These are phyloP conservation scores for zebrafish (Danio rerio) DNA, from an alignment of 2,113 vertebrate genomes.

Conservation along the genomic window DNA sequence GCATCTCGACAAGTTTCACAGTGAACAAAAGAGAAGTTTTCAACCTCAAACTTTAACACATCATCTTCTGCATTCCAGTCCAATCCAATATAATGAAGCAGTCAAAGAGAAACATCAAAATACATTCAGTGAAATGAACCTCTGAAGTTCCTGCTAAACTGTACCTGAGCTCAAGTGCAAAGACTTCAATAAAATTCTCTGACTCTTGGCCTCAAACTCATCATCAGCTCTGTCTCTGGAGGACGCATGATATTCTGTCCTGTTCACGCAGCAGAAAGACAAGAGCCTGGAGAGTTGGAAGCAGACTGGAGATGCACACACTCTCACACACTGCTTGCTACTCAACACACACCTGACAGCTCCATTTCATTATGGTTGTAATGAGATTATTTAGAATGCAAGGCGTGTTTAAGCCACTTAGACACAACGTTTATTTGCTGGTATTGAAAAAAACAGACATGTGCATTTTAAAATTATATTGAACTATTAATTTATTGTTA, in stretches of 20 bases:
- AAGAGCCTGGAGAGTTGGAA: not conserved
- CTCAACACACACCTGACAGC: constrained; percentile 7
- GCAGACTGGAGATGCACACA: constrained; percentile 2
- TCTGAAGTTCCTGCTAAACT: constrained; percentile 6
- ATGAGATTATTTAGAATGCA: constrained; percentile 15
- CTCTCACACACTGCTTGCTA: too few species aligned
- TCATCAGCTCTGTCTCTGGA: constrained; percentile 24
- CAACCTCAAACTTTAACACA: not conserved
- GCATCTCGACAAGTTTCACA: not conserved
- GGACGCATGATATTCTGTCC: not conserved
- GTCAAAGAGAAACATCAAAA: constrained; percentile 6
- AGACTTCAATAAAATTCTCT: constrained; percentile 20
- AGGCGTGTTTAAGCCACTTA: not conserved
- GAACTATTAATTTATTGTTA: too few species aligned
- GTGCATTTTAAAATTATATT: too few species aligned
- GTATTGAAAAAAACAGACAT: not conserved
- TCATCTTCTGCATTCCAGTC: not conserved
- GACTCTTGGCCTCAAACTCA: not conserved
- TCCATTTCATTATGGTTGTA: constrained; percentile 2
- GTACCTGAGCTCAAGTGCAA: not conserved
- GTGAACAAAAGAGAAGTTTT: not conserved
- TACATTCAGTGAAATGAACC: not conserved
- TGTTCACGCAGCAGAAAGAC: not conserved
- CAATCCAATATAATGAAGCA: not conserved
- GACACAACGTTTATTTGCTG: too few species aligned